Evolutionary conservation across 1,140 invertebrate genomes (phyloP).

Genomic region (Drosophila kurseongensis): DNA sequence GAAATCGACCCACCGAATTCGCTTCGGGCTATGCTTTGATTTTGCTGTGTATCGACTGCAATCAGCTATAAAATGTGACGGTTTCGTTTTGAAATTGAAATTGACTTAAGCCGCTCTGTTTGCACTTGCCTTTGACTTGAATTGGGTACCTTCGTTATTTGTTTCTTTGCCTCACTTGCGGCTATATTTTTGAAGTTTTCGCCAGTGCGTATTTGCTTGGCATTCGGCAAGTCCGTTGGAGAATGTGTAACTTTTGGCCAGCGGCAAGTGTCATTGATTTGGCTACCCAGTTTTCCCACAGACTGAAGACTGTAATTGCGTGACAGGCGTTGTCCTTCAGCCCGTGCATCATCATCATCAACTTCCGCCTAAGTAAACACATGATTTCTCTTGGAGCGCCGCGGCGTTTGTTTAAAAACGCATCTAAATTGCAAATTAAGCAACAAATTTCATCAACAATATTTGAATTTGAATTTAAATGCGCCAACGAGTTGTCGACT

Average conservation of each 20-base stretch:
- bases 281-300: background rate
- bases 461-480: constrained; percentile 84
- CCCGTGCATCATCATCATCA: constrained; percentile 31
- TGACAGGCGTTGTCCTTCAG: constrained; percentile 19
- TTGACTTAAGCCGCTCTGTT: constrained; percentile 70
- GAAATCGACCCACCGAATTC: background rate
- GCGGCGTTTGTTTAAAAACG: constrained; percentile 78
- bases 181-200: constrained; percentile 72
- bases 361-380: constrained; percentile 80
- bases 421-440: constrained; percentile 84
- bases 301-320: constrained; percentile 35
- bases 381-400: constrained; percentile 55
- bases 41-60: constrained; percentile 66
- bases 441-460: constrained; percentile 84
- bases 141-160: constrained; percentile 35
- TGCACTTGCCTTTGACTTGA: constrained; percentile 50
- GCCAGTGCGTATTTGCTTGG: constrained; percentile 17
- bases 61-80: constrained; percentile 76
- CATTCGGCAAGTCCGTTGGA: constrained; percentile 11
- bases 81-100: constrained; percentile 36
- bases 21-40: constrained; percentile 62
- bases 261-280: constrained; percentile 36
- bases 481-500: constrained; percentile 65
- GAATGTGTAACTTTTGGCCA: constrained; percentile 34
- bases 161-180: constrained; percentile 68